Percentiles rank a stretch among this genome's conserved stretches.
These are phyloP conservation scores for Eudemis profundana DNA, from an alignment of 2,888 invertebrate genomes.

Conservation along the genomic window DNA sequence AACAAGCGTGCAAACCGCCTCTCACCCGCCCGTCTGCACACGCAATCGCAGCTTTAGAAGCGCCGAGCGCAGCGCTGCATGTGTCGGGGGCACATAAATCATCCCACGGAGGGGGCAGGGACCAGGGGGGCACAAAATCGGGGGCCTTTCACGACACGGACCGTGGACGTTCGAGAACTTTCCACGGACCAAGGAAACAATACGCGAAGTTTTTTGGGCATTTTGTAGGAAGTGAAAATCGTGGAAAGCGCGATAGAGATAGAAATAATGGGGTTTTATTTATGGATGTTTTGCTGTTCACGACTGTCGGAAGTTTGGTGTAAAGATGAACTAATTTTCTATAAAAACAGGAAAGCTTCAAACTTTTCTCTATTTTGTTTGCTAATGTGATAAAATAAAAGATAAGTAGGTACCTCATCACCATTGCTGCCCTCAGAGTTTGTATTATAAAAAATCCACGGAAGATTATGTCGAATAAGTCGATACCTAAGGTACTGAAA, in stretches of 20 bases:
- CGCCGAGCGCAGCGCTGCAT: constrained; percentile 79
- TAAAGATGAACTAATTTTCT: constrained; percentile 12
- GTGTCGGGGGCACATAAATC: constrained; percentile 80
- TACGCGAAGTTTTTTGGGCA: constrained; percentile 44
- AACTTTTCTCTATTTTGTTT: neutral
- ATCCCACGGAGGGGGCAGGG: constrained; percentile 61
- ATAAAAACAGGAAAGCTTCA: neutral
- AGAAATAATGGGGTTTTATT: constrained; percentile 37
- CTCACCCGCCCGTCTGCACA: constrained; percentile 57
- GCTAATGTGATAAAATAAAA: no score
- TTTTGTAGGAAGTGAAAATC: constrained; percentile 41
- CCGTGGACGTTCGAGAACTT: constrained; percentile 56
- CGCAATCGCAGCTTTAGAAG: constrained; percentile 73
- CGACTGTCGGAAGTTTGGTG: constrained; percentile 16
- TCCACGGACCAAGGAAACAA: constrained; percentile 54
- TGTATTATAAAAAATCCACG: no score
- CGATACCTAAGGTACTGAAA: no score
- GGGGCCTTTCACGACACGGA: constrained; percentile 72
- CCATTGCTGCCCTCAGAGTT: no score
- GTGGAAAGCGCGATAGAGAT: constrained; percentile 39
- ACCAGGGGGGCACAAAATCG: constrained; percentile 64
- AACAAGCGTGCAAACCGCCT: constrained; percentile 57
- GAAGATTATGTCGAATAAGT: no score
- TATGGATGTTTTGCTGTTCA: constrained; percentile 23
- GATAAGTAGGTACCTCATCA: no score